Evolutionary conservation across 2,113 vertebrate genomes (phyloP).

Genomic region (Dasypus novemcinctus): DNA sequence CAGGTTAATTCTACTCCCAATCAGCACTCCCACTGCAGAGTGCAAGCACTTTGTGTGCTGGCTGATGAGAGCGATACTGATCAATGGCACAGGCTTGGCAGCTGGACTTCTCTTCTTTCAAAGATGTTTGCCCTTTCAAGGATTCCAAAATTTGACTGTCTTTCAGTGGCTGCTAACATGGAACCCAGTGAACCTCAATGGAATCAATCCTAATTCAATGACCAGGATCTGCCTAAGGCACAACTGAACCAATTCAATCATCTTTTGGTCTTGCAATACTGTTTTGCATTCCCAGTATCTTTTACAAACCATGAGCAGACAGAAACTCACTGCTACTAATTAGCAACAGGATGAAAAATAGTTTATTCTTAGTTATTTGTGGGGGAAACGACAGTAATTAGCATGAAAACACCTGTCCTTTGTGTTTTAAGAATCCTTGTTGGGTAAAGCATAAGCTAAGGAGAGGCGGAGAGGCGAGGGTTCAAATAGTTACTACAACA

Average conservation of each 20-base stretch:
- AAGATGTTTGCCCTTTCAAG: background rate
- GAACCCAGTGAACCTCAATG: background rate
- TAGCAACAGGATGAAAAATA: background rate
- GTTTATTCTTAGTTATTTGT: background rate
- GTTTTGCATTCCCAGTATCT: background rate
- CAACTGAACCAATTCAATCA: background rate
- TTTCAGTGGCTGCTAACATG: background rate
- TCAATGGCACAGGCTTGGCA: no score
- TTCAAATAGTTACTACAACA: background rate
- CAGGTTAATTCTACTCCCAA: background rate
- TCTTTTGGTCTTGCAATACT: background rate
- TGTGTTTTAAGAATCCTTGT: background rate
- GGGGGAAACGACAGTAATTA: background rate
- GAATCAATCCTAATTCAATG: no score
- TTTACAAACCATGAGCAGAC: background rate
- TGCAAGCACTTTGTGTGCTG: accelerated
- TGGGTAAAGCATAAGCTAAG: background rate
- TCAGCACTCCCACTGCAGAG: background rate
- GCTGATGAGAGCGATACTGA: background rate
- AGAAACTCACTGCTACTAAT: background rate
- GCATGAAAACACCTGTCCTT: background rate
- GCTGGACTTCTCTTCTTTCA: background rate
- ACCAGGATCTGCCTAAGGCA: background rate
- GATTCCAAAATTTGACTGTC: background rate
- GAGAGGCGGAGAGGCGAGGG: background rate